Percentiles rank a stretch among this genome's conserved stretches.
These are phyloP conservation scores for Polietes domitor DNA, from an alignment of 2,888 invertebrate species.

Conservation along the genomic window DNA sequence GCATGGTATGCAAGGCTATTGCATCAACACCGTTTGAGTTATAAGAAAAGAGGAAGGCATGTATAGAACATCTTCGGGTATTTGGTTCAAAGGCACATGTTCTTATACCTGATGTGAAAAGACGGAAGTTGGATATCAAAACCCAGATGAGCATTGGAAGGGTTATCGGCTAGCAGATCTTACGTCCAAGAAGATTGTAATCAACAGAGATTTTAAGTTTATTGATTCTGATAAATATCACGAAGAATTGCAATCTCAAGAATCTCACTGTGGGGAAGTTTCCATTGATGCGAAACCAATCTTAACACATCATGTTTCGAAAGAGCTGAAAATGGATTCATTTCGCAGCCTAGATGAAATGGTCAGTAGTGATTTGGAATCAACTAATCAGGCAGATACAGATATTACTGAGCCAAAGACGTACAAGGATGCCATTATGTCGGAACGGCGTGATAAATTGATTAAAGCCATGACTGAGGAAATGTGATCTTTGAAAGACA, in stretches of 20 bases:
- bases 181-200: background rate
- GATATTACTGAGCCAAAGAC: conserved; percentile 37
- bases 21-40: background rate
- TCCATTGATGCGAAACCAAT: too few relatives aligned
- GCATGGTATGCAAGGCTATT: conserved; percentile 11
- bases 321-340: too few relatives aligned
- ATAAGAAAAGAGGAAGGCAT: background rate
- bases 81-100: conserved; percentile 34
- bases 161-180: conserved; percentile 15
- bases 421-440: conserved; percentile 33
- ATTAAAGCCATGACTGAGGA: conserved; percentile 41
- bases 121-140: conserved; percentile 4
- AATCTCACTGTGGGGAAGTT: too few relatives aligned
- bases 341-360: background rate
- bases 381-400: background rate
- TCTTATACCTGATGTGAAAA: background rate
- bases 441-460: conserved; percentile 36
- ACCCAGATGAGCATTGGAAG: conserved; percentile 23
- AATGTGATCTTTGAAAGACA: conserved; percentile 35
- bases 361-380: background rate
- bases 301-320: too few relatives aligned
- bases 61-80: conserved; percentile 6
- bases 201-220: background rate
- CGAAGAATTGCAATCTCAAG: background rate
- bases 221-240: background rate